Evolutionary conservation across 2,888 invertebrate species (phyloP).

Genomic region (Ariolimax columbianus): DNA sequence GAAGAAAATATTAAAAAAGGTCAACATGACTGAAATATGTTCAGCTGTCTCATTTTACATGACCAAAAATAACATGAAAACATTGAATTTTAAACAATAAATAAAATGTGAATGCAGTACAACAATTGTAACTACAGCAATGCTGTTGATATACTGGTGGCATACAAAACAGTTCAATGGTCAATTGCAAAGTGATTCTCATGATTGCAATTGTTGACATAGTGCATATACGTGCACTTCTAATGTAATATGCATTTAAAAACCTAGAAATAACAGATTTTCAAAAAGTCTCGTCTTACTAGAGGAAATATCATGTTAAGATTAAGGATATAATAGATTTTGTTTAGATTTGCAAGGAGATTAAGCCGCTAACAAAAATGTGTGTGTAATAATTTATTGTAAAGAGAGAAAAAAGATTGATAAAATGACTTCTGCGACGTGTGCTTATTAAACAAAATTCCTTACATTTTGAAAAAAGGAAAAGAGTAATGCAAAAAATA

Average conservation of each 20-base stretch:
- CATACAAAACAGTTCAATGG: slow-evolving; percentile 8
- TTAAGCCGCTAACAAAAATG: background rate
- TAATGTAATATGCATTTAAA: background rate
- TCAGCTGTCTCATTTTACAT: slow-evolving; percentile 33
- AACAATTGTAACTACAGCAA: slow-evolving; percentile 31
- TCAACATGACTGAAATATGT: slow-evolving; percentile 29
- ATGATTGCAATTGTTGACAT: too few species aligned
- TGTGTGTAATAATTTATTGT: background rate
- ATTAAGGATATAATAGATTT: background rate
- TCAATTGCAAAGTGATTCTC: slow-evolving; percentile 10
- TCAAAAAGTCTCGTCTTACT: too few species aligned
- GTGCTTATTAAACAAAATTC: background rate
- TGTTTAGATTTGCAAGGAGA: background rate
- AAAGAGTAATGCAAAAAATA: background rate
- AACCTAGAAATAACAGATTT: background rate
- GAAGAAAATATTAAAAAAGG: slow-evolving; percentile 21
- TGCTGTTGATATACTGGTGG: slow-evolving; percentile 37
- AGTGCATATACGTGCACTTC: too few species aligned
- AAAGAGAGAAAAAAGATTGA: background rate
- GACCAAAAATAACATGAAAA: background rate
- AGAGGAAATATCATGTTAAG: too few species aligned
- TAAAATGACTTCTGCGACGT: background rate
- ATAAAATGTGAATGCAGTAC: slow-evolving; percentile 21
- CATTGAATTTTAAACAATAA: slow-evolving; percentile 24
- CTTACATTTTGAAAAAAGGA: background rate